Base-by-base conservation (phyloP, 1,140 invertebrate genomes). In the Trichonephila clavipes region DNA sequence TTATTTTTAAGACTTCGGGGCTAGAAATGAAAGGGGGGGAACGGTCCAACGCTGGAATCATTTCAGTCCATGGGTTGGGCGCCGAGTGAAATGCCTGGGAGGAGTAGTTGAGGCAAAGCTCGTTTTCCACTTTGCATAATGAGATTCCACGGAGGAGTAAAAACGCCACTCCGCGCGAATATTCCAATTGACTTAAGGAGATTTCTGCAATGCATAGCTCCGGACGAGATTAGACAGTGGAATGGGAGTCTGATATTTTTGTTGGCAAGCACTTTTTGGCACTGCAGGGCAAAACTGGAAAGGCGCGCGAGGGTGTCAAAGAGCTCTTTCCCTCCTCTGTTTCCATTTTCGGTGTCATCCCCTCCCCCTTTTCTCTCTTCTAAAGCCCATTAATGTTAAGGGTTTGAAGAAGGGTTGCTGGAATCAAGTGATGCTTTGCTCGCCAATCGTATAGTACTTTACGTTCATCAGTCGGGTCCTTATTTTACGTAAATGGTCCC, bases 51-150 rank as follows among this genome's bases (percentile, higher is more conserved):
- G 28, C 72, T 34, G 72, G 28, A 77, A 77, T 77, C 24, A 77
- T 77, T 77, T 28, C 28, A 85, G 44, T 12, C 10, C 51, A 51
- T 51, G 44, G 58, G n/a, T 59, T 16, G 82, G 12, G 64, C 21
- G 10, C 66, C 14, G 4, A 40, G 51, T 0, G 10, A 18, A 18
- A 87, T 61, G 58, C 16, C 69, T 40, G 14, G 58, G 85, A 34
- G 51, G 34, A 24, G 58, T 8, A 40, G 64, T 28, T 34, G 82
- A 28, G 16, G 28, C 62, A 66, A 92, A 92, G 91, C 91, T 92
- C 91, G 61, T 92, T 92, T 92, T 92, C 91, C 64, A 92, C 83
- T 92, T 92, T 92, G 91, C 91, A 92, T 92, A 92, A 92, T 92
- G 24, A 92, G 91, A 92, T 92, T 92, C 72, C 28, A n/a, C 62